Evolutionary conservation across 1,140 invertebrate species (phyloP).

Genomic region (Bombus consobrinus): DNA sequence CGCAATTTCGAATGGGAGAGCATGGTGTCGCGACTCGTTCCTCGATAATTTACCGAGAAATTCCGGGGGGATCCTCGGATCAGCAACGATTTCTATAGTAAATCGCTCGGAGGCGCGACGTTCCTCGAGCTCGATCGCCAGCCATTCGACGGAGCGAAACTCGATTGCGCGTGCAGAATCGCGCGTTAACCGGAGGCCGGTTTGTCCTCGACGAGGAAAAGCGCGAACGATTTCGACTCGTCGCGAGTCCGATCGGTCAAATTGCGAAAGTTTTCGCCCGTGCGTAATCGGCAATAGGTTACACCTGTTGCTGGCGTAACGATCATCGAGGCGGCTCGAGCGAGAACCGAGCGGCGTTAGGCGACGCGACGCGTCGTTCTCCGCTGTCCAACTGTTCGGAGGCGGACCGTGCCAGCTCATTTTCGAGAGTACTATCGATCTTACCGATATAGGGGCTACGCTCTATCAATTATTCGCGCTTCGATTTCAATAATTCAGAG

Average conservation of each 20-base stretch:
- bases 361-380: constrained; percentile 14
- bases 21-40: not conserved
- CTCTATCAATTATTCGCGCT: constrained; percentile 59
- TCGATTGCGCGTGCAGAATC: not conserved
- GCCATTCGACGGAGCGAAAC: too few species aligned
- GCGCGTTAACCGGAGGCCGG: too few species aligned
- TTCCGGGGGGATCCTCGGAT: not conserved
- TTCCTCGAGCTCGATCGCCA: not conserved
- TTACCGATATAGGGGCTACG: constrained; percentile 11
- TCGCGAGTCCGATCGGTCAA: not conserved
- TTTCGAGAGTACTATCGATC: constrained; percentile 65
- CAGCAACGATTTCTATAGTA: not conserved
- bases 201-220: not conserved
- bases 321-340: constrained; percentile 34
- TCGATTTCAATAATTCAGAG: constrained; percentile 57
- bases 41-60: not conserved
- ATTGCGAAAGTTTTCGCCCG: not conserved
- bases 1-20: not conserved
- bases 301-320: constrained; percentile 62
- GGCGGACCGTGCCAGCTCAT: constrained; percentile 30
- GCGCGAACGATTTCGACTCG: not conserved
- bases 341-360: too few species aligned
- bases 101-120: not conserved
- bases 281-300: constrained; percentile 36
- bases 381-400: constrained; percentile 2